Evolutionary conservation across 2,113 vertebrate species (phyloP), one percentile per base, ranked within the genome.

Genomic region (Dipodomys merriami): DNA sequence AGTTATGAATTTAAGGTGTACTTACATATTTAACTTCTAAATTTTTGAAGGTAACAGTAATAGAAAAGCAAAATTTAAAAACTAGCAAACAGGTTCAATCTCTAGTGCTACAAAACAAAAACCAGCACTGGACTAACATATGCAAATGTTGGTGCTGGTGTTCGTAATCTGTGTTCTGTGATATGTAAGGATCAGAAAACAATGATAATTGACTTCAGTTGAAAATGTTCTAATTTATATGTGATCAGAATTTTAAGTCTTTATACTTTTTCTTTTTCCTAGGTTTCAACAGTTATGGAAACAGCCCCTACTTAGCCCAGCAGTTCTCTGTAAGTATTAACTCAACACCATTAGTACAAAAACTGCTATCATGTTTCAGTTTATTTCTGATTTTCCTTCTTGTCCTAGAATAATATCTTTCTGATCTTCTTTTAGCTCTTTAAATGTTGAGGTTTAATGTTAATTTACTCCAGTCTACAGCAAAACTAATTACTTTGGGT

Each of bases 281-380:
- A 97, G 96, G 78, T 91, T 94, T 96, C 53, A 83, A 68, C 90
- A 93, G 71, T 20, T 29, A 83, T 57, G 84, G 80, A 83, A 92
- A 84, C 10, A 88, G 33, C 23, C 23, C 19, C 20, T 86, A 25
- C 69, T 64, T 94, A 95, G 33, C 78, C 22, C 65, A 91, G 22
- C 39, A 93, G 0, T 94, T 96, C 44, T 53, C 80, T 79, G 93
- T 97, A 95, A 96, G 96, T 97, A 95, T 95, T 90, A 84, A 95
- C 13, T 46, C 7, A 53, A 20, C 20, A 10, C 29, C 35, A 79
- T 84, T 91, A 3, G 39, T 86, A 9, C 82, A 72, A 86, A 91
- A 87, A 79, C 57, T 74, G 60, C 13, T 92, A 12, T 92, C n/a
- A 89, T 74, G 29, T 82, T 95, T 93, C 78, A 49, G 25, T 92